These are phyloP conservation scores for Tetragonula carbonaria DNA, from an alignment of 2,888 invertebrate genomes.

Conservation along the genomic window DNA sequence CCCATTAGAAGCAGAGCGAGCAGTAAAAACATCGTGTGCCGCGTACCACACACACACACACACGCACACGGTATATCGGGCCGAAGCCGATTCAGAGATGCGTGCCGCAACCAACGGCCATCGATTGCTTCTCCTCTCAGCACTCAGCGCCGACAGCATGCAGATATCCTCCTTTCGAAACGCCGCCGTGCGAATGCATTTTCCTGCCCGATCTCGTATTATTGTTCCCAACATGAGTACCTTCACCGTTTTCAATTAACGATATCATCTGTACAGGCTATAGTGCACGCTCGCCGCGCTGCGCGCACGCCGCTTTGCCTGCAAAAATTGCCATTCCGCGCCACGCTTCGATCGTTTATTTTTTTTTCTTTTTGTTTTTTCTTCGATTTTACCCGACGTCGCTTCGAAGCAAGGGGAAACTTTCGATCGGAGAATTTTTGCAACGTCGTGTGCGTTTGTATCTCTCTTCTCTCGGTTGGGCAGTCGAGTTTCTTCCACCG, in stretches of 20 bases:
- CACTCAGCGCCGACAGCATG: constrained; percentile 34
- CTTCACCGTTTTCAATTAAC: constrained; percentile 56
- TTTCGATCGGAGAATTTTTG: neutral
- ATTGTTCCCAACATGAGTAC: constrained; percentile 43
- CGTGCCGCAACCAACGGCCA: constrained; percentile 59
- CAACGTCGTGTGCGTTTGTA: neutral
- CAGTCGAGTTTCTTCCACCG: constrained; percentile 31
- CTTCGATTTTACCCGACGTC: too few species aligned
- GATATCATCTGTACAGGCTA: constrained; percentile 37
- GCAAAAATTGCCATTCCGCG: neutral
- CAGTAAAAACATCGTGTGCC: constrained; percentile 57
- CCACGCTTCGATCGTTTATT: neutral
- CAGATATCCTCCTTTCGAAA: constrained; percentile 61
- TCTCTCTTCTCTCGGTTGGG: neutral
- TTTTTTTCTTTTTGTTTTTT: neutral
- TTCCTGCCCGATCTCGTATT: constrained; percentile 44
- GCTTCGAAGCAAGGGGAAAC: neutral
- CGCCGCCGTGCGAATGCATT: constrained; percentile 37
- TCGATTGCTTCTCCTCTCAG: constrained; percentile 31
- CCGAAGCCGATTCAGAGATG: constrained; percentile 49
- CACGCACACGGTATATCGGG: constrained; percentile 8
- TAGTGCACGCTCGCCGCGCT: constrained; percentile 9
- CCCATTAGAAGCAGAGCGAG: constrained; percentile 61
- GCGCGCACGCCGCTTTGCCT: neutral
- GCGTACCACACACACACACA: neutral